phyloP scores from a whole-genome alignment of 2,113 vertebrate genomes.

The Setophaga kirtlandii region DNA sequence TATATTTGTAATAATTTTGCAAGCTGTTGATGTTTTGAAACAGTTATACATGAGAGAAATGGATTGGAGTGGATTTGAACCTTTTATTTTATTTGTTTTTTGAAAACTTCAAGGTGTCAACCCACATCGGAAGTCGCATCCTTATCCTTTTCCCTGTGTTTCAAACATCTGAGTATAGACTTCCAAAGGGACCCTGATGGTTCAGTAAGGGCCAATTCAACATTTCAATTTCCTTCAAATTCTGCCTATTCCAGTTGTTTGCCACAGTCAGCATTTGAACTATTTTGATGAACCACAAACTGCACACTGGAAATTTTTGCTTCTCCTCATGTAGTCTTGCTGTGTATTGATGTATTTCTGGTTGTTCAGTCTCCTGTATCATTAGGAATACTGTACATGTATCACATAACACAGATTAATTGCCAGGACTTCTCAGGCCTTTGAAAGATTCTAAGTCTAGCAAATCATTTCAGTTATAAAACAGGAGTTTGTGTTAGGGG shows the following conservation, averaged over 20 bases:
- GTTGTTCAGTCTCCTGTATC: not conserved
- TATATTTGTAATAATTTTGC: not conserved
- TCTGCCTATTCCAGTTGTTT: not conserved
- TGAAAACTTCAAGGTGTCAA: not conserved
- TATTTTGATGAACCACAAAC: not conserved
- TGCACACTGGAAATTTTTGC: not conserved
- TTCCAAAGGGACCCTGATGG: not conserved
- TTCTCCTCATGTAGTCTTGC: not conserved
- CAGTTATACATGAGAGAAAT: not conserved
- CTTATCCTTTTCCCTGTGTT: not conserved
- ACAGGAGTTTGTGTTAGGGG: rapidly evolving
- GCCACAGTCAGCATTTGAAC: not conserved
- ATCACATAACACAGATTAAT: not conserved
- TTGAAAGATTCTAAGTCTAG: not conserved
- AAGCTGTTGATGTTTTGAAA: not conserved
- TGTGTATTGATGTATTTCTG: not conserved
- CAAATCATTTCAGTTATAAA: not conserved
- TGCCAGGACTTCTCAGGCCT: not conserved
- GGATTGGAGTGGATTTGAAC: not conserved
- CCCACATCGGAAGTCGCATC: not conserved
- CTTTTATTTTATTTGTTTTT: not conserved
- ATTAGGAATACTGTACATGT: not conserved
- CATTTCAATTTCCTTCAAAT: not conserved
- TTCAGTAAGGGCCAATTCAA: not conserved
- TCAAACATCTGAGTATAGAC: not conserved